Evolutionary conservation across 2,888 invertebrate genomes (phyloP), one percentile per base, ranked within the genome.

Genomic region (Eupithecia inturbata): DNA sequence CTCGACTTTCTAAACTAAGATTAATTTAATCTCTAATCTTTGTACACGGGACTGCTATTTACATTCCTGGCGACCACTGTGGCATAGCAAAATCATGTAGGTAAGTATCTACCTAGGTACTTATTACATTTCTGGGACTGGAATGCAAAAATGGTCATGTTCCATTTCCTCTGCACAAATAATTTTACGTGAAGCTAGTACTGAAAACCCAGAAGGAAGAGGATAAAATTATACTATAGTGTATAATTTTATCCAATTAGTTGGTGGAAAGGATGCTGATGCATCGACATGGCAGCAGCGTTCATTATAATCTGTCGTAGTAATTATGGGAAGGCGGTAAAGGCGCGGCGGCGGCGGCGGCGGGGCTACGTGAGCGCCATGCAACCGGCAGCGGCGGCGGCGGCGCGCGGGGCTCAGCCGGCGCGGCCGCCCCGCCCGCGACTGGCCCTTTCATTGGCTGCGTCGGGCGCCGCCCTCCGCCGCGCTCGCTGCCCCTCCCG

Each of bases 391-490:
- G 9, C 45, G n/a, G n/a, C 45, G 45, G 45, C 7, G 16, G 36
- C 45, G 28, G 33, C 26, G 45, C 39, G 66, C 68, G 71, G 64
- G 69, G 75, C 39, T 64, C 64, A 3, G 53, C 53, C 3, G 67
- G 66, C n/a, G 72, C 63, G 68, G 31, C 63, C 70, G 72, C 57
- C 74, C 68, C 49, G 67, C 66, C 76, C 71, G 57, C 68, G 70
- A 75, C 76, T 81, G 22, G 22, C 72, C n/a, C 64, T 68, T 16
- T n/a, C 77, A 93, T 93, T 93, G 93, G 93, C 76, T 79, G 81
- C 53, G 19, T 36, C 49, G 66, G 79, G 79, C 78, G 72, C 88
- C 91, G 90, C 91, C 89, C 83, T 77, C 80, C 76, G 45, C 75
- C 75, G 77, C 74, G 76, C 64, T 74, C 72, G 49, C 75, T 68